Percentiles rank a stretch among this genome's conserved stretches.
Conservation (phyloP, 2,113 vertebrate genomes). For the Chlamydotis undulata region DNA sequence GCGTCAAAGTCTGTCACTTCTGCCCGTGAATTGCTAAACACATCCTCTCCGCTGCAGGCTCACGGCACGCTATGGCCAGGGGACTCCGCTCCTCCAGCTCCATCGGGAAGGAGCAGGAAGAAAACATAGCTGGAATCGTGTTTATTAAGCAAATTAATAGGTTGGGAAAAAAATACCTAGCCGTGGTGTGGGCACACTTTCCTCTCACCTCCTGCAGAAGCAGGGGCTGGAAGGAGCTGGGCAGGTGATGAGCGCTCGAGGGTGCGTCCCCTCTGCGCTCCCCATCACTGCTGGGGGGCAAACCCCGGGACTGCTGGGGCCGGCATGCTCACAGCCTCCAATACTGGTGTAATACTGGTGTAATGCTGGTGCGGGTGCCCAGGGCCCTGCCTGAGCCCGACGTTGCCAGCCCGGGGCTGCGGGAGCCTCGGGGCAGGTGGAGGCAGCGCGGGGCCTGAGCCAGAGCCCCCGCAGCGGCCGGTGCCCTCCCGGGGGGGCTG, state of each 20-base stretch:
- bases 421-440: neutral
- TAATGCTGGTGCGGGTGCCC: neutral
- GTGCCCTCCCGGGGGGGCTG: neutral
- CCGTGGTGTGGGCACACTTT: neutral
- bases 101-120: neutral
- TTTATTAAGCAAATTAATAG: conserved; percentile 46
- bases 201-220: neutral
- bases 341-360: neutral
- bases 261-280: fast-evolving
- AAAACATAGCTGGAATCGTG: neutral
- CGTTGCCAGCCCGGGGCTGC: neutral
- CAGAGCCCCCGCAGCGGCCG: neutral
- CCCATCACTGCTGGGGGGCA: neutral
- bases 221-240: neutral
- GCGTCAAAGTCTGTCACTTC: neutral
- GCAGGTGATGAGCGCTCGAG: neutral
- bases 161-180: neutral
- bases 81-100: neutral
- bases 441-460: neutral
- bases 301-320: neutral
- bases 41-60: neutral
- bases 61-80: neutral
- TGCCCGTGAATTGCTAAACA: neutral
- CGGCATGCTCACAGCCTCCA: neutral
- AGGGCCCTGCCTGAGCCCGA: neutral